Base-by-base conservation (phyloP, 2,113 vertebrate species). In the Entosphenus tridentatus region DNA sequence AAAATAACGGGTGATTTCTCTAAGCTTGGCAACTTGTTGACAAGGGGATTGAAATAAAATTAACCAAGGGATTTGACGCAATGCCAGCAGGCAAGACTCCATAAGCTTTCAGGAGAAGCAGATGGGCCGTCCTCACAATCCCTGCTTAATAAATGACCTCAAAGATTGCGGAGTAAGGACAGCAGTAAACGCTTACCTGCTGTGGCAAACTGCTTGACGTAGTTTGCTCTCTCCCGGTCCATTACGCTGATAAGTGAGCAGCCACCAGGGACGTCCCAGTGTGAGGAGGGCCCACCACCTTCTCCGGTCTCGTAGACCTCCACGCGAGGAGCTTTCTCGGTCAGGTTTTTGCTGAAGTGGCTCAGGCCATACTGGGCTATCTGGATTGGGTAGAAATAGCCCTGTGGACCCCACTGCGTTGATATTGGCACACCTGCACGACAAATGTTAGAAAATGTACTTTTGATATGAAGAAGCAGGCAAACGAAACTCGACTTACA, bases 361-460 rank as follows among this genome's bases (percentile, higher is more conserved):
- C 93, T 98, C 74, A 98, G 73, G n/a, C 93, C 93, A 9, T 95
- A 98, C 78, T 98, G 93, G 1, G 93, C 85, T 10, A 98, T 95
- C 81, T 97, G 93, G 82, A 98, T 98, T 73, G 93, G 89, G 73
- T 98, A 98, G 80, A 98, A 98, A 77, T 98, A 98, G 74, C 93
- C 93, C 77, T 98, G 92, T 67, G 93, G 93, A 3, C 92, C 92
- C 93, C 93, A 98, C 71, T 98, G 93, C 0, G 93, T 98, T 73
- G 93, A 98, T 39, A 98, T 76, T 0, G 93, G 93, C 39, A 98
- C 93, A 1, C 93, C 93, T 98, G 71, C 17, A 0, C 57, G 55
- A 71, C 11, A 73, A 2, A 65, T 39, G 72, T 72, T 70, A 68
- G 39, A 39, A 39, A 5, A 39, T 39, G 39, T 39, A 39, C 39